Evolutionary conservation across 1,140 invertebrate genomes (phyloP), one percentile per base, ranked within the genome.

Genomic region (Fopius arisanus): DNA sequence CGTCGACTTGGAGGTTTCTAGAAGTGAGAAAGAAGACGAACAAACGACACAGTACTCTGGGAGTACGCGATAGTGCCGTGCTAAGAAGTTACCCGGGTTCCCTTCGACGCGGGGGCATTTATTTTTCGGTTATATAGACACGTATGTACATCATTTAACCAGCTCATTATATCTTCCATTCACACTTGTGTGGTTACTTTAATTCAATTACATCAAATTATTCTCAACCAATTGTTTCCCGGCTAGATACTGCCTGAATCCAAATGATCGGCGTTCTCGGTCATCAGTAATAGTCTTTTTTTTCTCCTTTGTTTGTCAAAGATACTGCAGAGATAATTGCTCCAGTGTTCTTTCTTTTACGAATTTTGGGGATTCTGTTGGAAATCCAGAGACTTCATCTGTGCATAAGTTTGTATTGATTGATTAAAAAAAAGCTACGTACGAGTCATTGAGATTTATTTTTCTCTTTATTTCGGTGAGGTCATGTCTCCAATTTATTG

Each of bases 1-100:
- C 29, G 6, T 40, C 70, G 23, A 66, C 26, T 72, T 48, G 59
- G 62, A 72, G 62, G 21, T 72, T 72, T 72, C 62, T 72, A 72
- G 59, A 65, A 72, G 62, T 65, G 59, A 66, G 59, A 71, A 59
- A 6, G 37, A 72, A 19, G 26, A 33, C 23, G 54, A 28, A 1
- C 54, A 59, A 48, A 28, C 37, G 23, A 41, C 37, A 68, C 33
- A 68, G 23, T 48, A 41, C 19, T 28, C 37, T 68, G 23, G 19
- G 40, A n/a, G 28, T 43, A 41, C 66, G 23, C 66, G 21, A 51
- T 51, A 51, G 43, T 51, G 43, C 43, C 43, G 43, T 51, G 43
- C 43, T n/a, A 51, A 51, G 43, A 51, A 12, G 43, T 51, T 51
- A 51, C 43, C 43, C 43, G 43, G 43, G 43, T 51, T 51, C 19